A percentile compares a stretch with the other conserved stretches of the same genome.
phyloP scores from a whole-genome alignment of 2,797 vertebrate genomes.

The Sebastes iracundus region DNA sequence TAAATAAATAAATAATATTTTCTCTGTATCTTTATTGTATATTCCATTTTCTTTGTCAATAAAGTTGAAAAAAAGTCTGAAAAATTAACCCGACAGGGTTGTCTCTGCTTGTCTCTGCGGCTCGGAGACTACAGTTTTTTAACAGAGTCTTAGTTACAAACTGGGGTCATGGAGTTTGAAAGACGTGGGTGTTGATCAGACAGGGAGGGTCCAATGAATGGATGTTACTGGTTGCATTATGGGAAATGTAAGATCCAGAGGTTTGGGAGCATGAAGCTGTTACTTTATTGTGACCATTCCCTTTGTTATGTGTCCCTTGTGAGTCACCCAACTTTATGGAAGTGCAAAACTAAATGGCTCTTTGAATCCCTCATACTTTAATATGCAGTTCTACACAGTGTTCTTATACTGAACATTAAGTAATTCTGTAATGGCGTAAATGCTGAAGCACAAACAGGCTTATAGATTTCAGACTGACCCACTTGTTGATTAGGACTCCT shows the following conservation, averaged over 20 bases:
- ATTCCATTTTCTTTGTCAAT: background rate
- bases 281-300: background rate
- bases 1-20: too few relatives aligned
- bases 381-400: background rate
- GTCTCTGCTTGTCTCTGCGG: too few relatives aligned
- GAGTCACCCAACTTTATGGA: background rate
- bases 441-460: slow-evolving; percentile 6
- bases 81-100: background rate
- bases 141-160: background rate
- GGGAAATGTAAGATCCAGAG: background rate
- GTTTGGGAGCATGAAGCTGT: background rate
- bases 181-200: background rate
- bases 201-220: background rate
- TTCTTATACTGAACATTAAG: background rate
- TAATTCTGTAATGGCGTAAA: background rate
- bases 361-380: background rate
- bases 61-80: background rate
- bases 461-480: slow-evolving; percentile 42
- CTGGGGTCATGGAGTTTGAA: background rate
- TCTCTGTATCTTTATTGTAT: background rate
- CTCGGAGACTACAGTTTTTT: background rate
- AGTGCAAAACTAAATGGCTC: background rate
- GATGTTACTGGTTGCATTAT: background rate
- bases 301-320: background rate
- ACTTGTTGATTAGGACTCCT: slow-evolving; percentile 43